A percentile compares a stretch with the other conserved stretches of the same genome.
Conservation (phyloP, 64 coral and sea anemone genomes). For the Stylophora pistillata region DNA sequence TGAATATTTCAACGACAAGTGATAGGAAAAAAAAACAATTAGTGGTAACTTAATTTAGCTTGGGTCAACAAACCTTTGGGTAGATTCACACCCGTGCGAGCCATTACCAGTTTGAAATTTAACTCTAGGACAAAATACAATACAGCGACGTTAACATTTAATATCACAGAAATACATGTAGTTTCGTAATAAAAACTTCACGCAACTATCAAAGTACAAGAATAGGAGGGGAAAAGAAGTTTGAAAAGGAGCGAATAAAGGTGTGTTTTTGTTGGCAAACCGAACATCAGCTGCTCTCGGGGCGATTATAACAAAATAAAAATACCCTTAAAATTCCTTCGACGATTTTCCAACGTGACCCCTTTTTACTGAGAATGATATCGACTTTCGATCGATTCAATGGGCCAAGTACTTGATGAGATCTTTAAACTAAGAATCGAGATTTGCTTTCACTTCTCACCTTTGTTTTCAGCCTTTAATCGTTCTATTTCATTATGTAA, state of each 20-base stretch:
- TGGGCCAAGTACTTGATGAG: no score
- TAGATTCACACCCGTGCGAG: slow-evolving; percentile 62
- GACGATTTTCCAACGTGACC: background rate
- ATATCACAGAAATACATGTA: background rate
- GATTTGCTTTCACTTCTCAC: slow-evolving; percentile 29
- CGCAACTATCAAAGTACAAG: background rate
- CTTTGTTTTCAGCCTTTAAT: slow-evolving; percentile 96
- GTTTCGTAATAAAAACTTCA: background rate
- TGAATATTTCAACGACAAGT: background rate
- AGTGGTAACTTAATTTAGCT: background rate
- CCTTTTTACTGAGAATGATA: background rate
- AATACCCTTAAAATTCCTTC: background rate
- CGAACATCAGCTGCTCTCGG: no score
- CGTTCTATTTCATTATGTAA: slow-evolving; percentile 90
- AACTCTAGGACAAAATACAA: slow-evolving; percentile 66
- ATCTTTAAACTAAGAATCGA: no score
- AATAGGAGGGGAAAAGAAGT: background rate
- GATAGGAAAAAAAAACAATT: background rate
- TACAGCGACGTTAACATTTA: background rate
- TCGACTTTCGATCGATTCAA: background rate
- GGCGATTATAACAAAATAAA: no score
- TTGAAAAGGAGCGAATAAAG: background rate
- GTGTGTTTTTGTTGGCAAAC: no score
- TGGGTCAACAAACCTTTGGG: slow-evolving; percentile 67
- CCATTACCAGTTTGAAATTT: slow-evolving; percentile 94